Evolutionary conservation across 2,797 vertebrate species (phyloP).

Genomic region (Falco berigora): DNA sequence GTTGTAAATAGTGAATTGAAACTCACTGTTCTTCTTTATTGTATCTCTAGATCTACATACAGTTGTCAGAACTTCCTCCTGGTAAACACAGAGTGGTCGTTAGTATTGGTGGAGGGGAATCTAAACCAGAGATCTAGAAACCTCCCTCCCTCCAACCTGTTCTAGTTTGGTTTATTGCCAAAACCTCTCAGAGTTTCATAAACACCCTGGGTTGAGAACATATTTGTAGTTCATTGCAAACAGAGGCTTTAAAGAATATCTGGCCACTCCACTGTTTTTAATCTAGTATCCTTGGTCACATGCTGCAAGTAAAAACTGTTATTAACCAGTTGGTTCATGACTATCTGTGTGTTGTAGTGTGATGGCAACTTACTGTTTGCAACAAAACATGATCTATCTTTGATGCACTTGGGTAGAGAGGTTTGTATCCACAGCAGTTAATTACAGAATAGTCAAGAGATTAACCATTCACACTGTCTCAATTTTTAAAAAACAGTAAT

Average conservation of each 20-base stretch:
- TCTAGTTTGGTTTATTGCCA: not conserved
- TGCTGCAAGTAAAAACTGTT: not conserved
- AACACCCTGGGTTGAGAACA: not conserved
- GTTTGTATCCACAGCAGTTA: not conserved
- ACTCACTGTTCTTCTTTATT: not conserved
- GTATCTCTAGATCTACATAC: not conserved
- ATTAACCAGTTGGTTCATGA: not conserved
- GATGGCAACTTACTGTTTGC: not conserved
- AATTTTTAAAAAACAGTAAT: not conserved
- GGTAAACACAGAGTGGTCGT: not conserved
- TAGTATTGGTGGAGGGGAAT: not conserved
- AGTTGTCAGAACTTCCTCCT: not conserved
- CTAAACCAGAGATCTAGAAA: not conserved
- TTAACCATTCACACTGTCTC: not conserved
- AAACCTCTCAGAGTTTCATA: not conserved
- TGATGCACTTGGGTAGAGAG: not conserved
- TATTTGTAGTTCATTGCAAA: constrained; percentile 18
- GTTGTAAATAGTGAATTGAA: not conserved
- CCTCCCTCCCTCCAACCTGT: not conserved
- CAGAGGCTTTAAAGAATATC: constrained; percentile 9
- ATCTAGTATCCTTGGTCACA: not conserved
- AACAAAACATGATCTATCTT: not conserved
- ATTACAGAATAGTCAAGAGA: not conserved
- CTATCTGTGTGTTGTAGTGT: not conserved
- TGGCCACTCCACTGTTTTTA: not conserved